Evolutionary conservation across 2,888 invertebrate species (phyloP).

Genomic region (Drosophila glabriapex): DNA sequence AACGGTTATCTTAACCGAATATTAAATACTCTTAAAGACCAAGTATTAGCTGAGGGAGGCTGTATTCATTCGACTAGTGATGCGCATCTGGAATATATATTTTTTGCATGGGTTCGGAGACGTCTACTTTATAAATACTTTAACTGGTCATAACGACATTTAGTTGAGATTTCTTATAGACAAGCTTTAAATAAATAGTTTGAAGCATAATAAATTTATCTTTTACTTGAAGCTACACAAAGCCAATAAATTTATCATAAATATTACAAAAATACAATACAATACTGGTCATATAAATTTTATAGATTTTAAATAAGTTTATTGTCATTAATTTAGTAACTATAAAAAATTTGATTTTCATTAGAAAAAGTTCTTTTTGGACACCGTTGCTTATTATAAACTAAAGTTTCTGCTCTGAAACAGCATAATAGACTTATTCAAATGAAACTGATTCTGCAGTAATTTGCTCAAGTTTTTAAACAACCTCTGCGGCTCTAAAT

Average conservation of each 20-base stretch:
- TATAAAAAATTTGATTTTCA: accelerated
- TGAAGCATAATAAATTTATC: accelerated
- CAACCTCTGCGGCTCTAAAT: conserved; percentile 30
- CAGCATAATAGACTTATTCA: background rate
- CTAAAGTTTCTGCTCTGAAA: background rate
- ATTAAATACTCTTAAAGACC: background rate
- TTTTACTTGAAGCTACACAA: too few relatives aligned
- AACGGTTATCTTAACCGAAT: accelerated
- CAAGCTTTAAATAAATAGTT: background rate
- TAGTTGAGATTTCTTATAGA: background rate
- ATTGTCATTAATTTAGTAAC: background rate
- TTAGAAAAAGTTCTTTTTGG: background rate
- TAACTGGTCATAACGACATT: background rate
- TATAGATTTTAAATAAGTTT: background rate
- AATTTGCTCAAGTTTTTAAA: conserved; percentile 8
- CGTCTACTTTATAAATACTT: background rate
- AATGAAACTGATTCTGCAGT: conserved; percentile 15
- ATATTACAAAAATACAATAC: background rate
- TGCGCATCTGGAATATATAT: background rate
- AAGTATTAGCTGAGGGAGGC: background rate
- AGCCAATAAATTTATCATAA: background rate
- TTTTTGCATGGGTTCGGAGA: background rate
- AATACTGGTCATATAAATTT: background rate
- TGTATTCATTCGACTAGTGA: background rate
- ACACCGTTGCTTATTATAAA: background rate